A percentile compares a stretch with the other conserved stretches of the same genome.
Evolutionary conservation across 2,888 invertebrate genomes (phyloP).

Genomic region (Eristalis tenax): DNA sequence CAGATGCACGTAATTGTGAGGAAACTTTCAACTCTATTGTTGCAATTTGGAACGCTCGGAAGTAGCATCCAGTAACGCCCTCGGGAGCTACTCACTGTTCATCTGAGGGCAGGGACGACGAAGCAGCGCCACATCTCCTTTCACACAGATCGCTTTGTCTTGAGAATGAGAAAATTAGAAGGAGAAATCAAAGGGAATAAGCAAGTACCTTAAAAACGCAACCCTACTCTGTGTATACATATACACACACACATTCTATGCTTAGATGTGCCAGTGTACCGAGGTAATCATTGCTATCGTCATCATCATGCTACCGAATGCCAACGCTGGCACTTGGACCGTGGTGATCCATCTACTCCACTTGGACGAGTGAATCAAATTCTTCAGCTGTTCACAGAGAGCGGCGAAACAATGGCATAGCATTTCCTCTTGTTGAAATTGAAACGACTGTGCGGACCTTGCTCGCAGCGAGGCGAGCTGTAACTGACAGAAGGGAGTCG

Average conservation of each 20-base stretch:
- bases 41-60: constrained; percentile 48
- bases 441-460: constrained; percentile 39
- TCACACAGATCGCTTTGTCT: constrained; percentile 1
- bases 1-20: constrained; percentile 63
- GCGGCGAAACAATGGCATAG: constrained; percentile 17
- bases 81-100: background rate
- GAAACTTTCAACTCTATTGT: constrained; percentile 62
- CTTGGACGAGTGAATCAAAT: constrained; percentile 61
- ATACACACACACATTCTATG: background rate
- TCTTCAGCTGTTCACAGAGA: constrained; percentile 28
- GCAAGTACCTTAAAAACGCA: constrained; percentile 52
- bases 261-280: constrained; percentile 1
- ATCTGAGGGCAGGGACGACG: background rate
- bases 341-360: constrained; percentile 63
- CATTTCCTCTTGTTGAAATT: constrained; percentile 32
- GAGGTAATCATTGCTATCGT: constrained; percentile 63
- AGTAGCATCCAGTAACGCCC: constrained; percentile 38
- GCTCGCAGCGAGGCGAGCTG: constrained; percentile 58
- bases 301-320: constrained; percentile 24
- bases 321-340: constrained; percentile 25
- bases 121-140: background rate
- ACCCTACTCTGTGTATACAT: background rate
- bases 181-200: constrained; percentile 20
- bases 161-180: constrained; percentile 13
- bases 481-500: constrained; percentile 55